A percentile compares a stretch with the other conserved stretches of the same genome.
Evolutionary conservation across 1,140 invertebrate species (phyloP).

Genomic region (Cecropterus lyciades): DNA sequence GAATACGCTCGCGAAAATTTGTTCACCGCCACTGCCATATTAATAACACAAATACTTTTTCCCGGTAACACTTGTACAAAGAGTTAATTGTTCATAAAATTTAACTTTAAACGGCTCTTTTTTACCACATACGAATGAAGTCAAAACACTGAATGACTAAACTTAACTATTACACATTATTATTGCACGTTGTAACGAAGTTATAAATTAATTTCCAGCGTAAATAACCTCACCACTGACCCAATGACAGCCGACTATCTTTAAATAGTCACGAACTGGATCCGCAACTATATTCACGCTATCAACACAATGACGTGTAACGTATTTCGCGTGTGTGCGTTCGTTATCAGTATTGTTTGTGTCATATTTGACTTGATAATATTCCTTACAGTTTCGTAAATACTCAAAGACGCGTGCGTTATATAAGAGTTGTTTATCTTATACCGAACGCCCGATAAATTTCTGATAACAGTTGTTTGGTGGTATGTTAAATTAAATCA

Average conservation of each 20-base stretch:
- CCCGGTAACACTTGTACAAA: neutral
- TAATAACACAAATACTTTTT: too few species aligned
- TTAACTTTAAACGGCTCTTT: neutral
- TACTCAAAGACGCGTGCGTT: constrained; percentile 3
- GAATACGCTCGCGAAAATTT: constrained; percentile 43
- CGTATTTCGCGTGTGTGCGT: constrained; percentile 29
- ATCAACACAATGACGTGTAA: constrained; percentile 40
- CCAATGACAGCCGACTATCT: constrained; percentile 54
- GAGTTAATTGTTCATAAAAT: constrained; percentile 43
- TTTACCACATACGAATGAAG: neutral
- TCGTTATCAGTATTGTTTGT: constrained; percentile 32
- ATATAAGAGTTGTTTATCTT: constrained; percentile 1
- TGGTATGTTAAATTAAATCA: neutral
- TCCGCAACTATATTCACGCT: constrained; percentile 55
- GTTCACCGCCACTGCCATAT: constrained; percentile 62
- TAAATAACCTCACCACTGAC: constrained; percentile 66
- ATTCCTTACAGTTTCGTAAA: constrained; percentile 9
- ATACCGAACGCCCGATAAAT: neutral
- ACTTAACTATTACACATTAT: too few species aligned
- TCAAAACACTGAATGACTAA: neutral
- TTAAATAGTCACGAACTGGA: constrained; percentile 37
- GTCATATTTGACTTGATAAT: constrained; percentile 10
- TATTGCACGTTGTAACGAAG: neutral
- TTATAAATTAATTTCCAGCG: neutral
- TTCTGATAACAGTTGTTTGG: constrained; percentile 29